Percentiles rank a stretch among this genome's conserved stretches.
phyloP scores from a whole-genome alignment of 2,888 invertebrate genomes.

The Galeopsomyia nigrocyanea region DNA sequence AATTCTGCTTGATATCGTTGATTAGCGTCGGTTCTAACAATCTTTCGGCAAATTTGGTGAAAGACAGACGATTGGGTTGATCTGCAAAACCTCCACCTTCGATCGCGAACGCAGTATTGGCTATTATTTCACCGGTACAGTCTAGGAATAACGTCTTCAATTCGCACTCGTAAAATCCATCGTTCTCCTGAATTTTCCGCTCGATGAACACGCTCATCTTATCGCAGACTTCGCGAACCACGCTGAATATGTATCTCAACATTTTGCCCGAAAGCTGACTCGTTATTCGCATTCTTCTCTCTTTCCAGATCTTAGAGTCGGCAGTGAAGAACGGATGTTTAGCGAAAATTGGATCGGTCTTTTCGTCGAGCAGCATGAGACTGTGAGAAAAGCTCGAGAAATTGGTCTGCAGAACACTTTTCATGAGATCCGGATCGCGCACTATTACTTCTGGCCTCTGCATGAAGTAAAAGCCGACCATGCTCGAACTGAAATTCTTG shows the following conservation, averaged over 20 bases:
- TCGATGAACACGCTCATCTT: conserved; percentile 25
- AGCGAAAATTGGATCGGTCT: no score
- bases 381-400: no score
- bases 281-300: no score
- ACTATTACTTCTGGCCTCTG: no score
- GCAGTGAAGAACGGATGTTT: no score
- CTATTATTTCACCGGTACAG: conserved; percentile 56
- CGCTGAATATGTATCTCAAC: conserved; percentile 9
- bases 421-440: no score
- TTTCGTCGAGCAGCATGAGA: no score
- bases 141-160: conserved; percentile 50
- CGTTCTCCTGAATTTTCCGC: background rate
- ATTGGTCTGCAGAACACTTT: no score
- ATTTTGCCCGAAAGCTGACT: conserved; percentile 25
- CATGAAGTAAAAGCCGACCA: no score
- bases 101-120: conserved; percentile 54
- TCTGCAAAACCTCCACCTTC: no score
- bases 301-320: no score
- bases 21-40: conserved; percentile 51
- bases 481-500: no score
- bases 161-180: conserved; percentile 46
- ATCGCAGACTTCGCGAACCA: background rate
- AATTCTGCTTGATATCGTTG: background rate
- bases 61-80: conserved; percentile 22
- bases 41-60: conserved; percentile 34